Percentiles rank a stretch among this genome's conserved stretches.
These are phyloP conservation scores for Hyppa rectilinea DNA, from an alignment of 2,888 invertebrate species.

Conservation along the genomic window DNA sequence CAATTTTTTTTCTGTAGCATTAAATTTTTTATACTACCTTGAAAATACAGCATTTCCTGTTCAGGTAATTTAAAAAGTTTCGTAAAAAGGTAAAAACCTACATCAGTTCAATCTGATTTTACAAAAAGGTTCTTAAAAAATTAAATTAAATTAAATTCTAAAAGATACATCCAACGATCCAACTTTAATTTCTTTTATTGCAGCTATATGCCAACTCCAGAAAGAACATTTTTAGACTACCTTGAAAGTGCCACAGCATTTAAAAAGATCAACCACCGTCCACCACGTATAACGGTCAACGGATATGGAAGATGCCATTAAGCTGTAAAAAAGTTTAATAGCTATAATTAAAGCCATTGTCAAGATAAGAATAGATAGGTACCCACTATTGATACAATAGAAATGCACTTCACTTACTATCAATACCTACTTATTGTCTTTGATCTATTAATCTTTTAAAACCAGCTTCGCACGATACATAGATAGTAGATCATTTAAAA, in stretches of 20 bases:
- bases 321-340: conserved; percentile 28
- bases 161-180: conserved; percentile 9
- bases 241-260: conserved; percentile 25
- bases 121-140: conserved; percentile 11
- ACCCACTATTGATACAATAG: conserved; percentile 28
- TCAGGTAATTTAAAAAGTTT: no score
- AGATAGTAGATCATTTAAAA: background rate
- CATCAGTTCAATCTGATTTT: background rate
- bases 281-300: conserved; percentile 6
- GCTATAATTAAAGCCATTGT: conserved; percentile 29
- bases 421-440: conserved; percentile 5
- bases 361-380: conserved; percentile 42
- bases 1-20: no score
- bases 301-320: conserved; percentile 16
- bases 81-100: no score
- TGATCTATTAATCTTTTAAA: conserved; percentile 14
- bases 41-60: no score
- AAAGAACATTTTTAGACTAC: conserved; percentile 22
- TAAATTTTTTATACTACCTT: no score
- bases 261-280: conserved; percentile 21
- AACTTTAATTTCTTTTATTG: conserved; percentile 4
- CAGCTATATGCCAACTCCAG: background rate
- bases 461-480: background rate
- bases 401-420: conserved; percentile 9
- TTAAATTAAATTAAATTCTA: no score